These are phyloP conservation scores for Meteorus colon DNA, from an alignment of 2,888 invertebrate genomes.

Conservation along the genomic window DNA sequence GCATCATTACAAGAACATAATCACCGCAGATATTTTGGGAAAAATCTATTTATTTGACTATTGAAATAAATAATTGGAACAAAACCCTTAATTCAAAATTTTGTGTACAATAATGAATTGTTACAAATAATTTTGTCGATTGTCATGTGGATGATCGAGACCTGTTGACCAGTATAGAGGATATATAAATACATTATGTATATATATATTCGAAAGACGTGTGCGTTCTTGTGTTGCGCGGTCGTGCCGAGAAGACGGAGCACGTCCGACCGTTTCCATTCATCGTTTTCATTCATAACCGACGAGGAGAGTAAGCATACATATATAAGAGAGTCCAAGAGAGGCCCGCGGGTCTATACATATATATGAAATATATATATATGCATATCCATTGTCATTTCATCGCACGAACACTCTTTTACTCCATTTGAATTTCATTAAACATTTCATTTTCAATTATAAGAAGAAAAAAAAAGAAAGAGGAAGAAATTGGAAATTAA, in stretches of 20 bases:
- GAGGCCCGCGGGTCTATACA: slow-evolving; percentile 48
- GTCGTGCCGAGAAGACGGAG: slow-evolving; percentile 42
- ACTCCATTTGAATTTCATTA: slow-evolving; percentile 15
- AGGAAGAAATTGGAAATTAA: too few relatives aligned
- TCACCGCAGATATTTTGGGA: too few relatives aligned
- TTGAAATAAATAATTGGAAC: too few relatives aligned
- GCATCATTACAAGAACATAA: too few relatives aligned
- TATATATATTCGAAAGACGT: background rate
- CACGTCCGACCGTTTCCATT: slow-evolving; percentile 54
- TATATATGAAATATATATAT: slow-evolving; percentile 24
- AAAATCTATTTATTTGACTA: too few relatives aligned
- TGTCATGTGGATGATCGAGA: background rate
- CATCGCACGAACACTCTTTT: slow-evolving; percentile 47
- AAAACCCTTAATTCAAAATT: background rate
- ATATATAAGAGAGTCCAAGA: slow-evolving; percentile 1
- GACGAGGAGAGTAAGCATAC: slow-evolving; percentile 14
- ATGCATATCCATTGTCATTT: slow-evolving; percentile 46
- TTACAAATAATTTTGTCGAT: slow-evolving; percentile 1
- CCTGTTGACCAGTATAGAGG: slow-evolving; percentile 7
- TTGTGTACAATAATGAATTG: background rate
- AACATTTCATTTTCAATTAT: too few relatives aligned
- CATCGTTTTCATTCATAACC: slow-evolving; percentile 58
- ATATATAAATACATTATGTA: background rate
- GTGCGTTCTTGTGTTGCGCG: slow-evolving; percentile 3
- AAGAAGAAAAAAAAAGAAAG: too few relatives aligned